These are phyloP conservation scores for Acanthosepion esculentum DNA, from an alignment of 2,888 invertebrate genomes.

Conservation along the genomic window DNA sequence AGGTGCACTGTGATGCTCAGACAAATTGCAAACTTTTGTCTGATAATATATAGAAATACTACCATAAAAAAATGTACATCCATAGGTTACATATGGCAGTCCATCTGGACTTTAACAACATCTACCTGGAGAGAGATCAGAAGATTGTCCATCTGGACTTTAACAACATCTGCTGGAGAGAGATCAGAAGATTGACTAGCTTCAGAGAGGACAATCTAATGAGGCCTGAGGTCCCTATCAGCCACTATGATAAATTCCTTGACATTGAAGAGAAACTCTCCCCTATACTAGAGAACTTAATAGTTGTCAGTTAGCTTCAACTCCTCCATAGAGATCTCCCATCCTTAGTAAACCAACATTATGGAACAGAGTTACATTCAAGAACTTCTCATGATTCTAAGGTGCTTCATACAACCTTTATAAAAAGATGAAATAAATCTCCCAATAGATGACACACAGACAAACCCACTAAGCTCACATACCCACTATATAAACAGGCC, in stretches of 20 bases:
- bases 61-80: not conserved
- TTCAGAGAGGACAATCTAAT: too few relatives aligned
- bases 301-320: not conserved
- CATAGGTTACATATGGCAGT: not conserved
- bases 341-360: not conserved
- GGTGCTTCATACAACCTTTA: not conserved
- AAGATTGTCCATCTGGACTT: not conserved
- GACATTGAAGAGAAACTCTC: not conserved
- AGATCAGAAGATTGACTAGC: not conserved
- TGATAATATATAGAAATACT: not conserved
- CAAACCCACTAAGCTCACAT: not conserved
- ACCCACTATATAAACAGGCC: not conserved
- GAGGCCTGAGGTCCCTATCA: not conserved
- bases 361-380: not conserved
- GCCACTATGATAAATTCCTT: not conserved
- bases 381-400: not conserved
- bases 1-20: not conserved
- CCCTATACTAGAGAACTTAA: not conserved
- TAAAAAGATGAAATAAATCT: not conserved
- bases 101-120: not conserved
- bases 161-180: not conserved
- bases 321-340: too few relatives aligned
- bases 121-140: not conserved
- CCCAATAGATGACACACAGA: not conserved
- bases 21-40: not conserved